These are phyloP conservation scores for Alviniconcha strummeri DNA, from an alignment of 2,888 invertebrate genomes.

Conservation along the genomic window DNA sequence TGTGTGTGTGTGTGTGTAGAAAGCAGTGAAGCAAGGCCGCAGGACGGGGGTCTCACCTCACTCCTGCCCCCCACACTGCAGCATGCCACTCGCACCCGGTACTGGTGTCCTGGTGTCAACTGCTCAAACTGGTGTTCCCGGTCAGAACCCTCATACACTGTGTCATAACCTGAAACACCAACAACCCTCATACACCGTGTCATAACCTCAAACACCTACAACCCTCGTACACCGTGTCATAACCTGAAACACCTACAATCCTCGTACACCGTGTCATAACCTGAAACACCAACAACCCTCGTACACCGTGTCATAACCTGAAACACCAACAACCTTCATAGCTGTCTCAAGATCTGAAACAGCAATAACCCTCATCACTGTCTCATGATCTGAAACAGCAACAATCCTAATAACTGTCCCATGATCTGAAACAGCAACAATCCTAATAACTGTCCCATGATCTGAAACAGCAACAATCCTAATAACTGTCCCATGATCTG, in stretches of 20 bases:
- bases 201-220: no score
- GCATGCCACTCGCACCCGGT: constrained; percentile 85
- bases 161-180: constrained; percentile 79
- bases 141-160: constrained; percentile 85
- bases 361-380: constrained; percentile 80
- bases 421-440: no score
- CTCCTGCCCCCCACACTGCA: constrained; percentile 85
- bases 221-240: no score
- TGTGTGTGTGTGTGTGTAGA: no score
- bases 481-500: constrained; percentile 85
- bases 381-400: constrained; percentile 78
- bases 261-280: constrained; percentile 84
- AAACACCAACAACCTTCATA: no score
- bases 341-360: no score
- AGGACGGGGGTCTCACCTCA: constrained; percentile 73
- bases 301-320: no score
- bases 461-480: constrained; percentile 45
- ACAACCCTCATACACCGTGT: no score
- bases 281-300: constrained; percentile 63
- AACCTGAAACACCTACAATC: constrained; percentile 74
- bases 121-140: constrained; percentile 88
- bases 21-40: no score
- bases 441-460: no score
- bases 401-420: no score
- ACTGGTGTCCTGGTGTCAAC: constrained; percentile 86